A percentile compares a stretch with the other conserved stretches of the same genome.
Evolutionary conservation across 2,113 vertebrate species (phyloP).

Genomic region (Neogobius melanostomus): DNA sequence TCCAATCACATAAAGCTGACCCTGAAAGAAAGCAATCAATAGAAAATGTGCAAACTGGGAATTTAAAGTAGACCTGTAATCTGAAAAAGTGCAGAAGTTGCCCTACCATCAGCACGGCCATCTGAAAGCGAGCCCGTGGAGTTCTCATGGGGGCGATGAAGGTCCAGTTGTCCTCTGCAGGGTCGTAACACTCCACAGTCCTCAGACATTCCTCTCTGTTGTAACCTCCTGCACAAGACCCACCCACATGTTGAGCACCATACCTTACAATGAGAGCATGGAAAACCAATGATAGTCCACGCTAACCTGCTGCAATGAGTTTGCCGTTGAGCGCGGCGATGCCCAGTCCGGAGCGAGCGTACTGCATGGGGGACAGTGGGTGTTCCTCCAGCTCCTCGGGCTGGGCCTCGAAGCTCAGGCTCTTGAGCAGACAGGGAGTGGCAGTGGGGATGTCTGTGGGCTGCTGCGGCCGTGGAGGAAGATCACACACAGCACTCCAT

Average conservation of each 20-base stretch:
- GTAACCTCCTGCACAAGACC: constrained; percentile 84
- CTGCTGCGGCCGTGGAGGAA: constrained; percentile 95
- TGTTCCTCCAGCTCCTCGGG: constrained; percentile 83
- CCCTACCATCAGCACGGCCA: constrained; percentile 93
- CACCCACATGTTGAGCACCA: neutral
- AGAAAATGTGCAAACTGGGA: neutral
- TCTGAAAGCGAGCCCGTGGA: constrained; percentile 95
- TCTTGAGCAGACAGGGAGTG: constrained; percentile 93
- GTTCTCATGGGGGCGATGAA: constrained; percentile 97
- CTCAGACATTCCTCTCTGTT: constrained; percentile 96
- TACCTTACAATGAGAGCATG: neutral
- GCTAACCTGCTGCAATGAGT: constrained; percentile 89
- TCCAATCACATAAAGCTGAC: constrained; percentile 94
- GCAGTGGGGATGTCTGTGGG: constrained; percentile 90
- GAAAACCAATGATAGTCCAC: neutral
- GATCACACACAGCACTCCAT: constrained; percentile 92
- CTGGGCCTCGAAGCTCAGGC: constrained; percentile 91
- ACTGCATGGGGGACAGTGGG: constrained; percentile 94
- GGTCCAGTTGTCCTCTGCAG: constrained; percentile 86
- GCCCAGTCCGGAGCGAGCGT: constrained; percentile 92
- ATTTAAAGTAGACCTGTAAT: neutral
- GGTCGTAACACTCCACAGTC: constrained; percentile 96
- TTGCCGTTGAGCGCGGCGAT: constrained; percentile 84
- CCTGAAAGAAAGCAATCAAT: constrained; percentile 67
- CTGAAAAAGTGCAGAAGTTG: neutral